A percentile compares a stretch with the other conserved stretches of the same genome.
Evolutionary conservation across 2,797 vertebrate genomes (phyloP).

Genomic region (Ficedula albicollis): DNA sequence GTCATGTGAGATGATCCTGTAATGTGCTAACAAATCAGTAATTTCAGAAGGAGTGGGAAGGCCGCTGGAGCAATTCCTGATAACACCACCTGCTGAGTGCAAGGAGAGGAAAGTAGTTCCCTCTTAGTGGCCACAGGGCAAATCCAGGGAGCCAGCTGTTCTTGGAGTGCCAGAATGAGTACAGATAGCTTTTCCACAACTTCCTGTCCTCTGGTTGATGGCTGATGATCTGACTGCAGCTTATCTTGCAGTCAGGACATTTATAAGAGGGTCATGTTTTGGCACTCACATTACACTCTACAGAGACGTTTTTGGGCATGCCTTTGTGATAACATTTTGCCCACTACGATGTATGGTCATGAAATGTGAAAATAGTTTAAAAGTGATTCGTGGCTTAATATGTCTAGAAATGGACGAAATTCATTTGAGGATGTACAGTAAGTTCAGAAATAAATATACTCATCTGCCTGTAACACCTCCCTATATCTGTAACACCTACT

Average conservation of each 20-base stretch:
- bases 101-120: background rate
- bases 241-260: background rate
- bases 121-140: background rate
- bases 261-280: background rate
- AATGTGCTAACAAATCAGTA: background rate
- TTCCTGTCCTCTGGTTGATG: background rate
- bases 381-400: background rate
- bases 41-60: background rate
- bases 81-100: background rate
- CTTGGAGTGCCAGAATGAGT: background rate
- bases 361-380: background rate
- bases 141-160: background rate
- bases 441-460: background rate
- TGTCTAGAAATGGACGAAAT: background rate
- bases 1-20: background rate
- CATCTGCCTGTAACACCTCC: background rate
- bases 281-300: background rate
- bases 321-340: background rate
- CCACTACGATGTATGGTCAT: background rate
- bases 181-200: background rate
- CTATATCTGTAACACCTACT: background rate
- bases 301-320: background rate
- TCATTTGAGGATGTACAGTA: background rate
- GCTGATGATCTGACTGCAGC: background rate
- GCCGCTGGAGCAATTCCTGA: background rate